Conservation (phyloP, 2,113 vertebrate genomes). For the Lethenteron camtschaticum region DNA sequence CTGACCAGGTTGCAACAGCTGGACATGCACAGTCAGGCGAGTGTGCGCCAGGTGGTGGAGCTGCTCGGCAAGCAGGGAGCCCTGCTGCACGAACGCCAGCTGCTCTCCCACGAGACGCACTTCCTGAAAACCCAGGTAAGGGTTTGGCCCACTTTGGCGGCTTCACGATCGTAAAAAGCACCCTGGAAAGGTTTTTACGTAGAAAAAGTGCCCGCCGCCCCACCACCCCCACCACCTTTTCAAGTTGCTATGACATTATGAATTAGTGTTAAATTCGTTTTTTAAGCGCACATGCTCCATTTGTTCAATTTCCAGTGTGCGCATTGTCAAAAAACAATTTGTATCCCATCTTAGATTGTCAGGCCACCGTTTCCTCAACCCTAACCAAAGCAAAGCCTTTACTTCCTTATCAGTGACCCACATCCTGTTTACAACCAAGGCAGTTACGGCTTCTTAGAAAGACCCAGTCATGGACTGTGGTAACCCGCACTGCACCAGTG, state of each 20-base stretch:
- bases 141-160: background rate
- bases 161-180: background rate
- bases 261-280: background rate
- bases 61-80: conserved; percentile 59
- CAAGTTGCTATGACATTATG: background rate
- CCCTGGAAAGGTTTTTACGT: background rate
- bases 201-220: background rate
- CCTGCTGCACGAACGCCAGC: conserved; percentile 51
- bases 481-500: too few relatives aligned
- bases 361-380: too few relatives aligned
- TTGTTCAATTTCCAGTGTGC: too few relatives aligned
- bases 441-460: too few relatives aligned
- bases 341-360: too few relatives aligned
- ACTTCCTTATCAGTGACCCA: too few relatives aligned
- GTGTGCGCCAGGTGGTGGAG: conserved; percentile 61
- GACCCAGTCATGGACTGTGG: too few relatives aligned
- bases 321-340: too few relatives aligned
- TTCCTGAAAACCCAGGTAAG: conserved; percentile 32
- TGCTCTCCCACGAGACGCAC: conserved; percentile 38
- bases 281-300: too few relatives aligned
- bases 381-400: too few relatives aligned
- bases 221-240: background rate
- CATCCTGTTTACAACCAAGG: too few relatives aligned
- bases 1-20: conserved; percentile 54
- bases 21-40: conserved; percentile 57